Percentiles rank a stretch among this genome's conserved stretches.
Evolutionary conservation across 2,888 invertebrate species (phyloP).

Genomic region (Drosophila histrio): DNA sequence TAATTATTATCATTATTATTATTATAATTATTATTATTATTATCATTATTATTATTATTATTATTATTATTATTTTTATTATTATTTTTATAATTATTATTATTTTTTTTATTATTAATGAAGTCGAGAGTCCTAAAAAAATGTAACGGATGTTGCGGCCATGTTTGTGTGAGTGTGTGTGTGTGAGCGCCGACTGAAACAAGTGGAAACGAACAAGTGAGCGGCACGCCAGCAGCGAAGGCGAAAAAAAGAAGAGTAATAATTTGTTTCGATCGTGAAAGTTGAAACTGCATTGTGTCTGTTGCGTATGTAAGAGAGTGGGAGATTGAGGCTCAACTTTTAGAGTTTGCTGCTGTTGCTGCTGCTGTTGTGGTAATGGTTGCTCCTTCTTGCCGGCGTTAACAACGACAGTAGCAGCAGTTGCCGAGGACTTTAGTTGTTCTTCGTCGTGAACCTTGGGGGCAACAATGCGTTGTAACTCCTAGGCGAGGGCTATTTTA

Average conservation of each 20-base stretch:
- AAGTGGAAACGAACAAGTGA: conserved; percentile 70
- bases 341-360: conserved; percentile 1
- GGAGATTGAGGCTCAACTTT: neutral
- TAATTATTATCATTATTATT: too few species aligned
- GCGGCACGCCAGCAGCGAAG: conserved; percentile 14
- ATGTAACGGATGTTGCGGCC: conserved; percentile 79
- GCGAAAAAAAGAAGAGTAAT: conserved; percentile 19
- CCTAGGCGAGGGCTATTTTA: conserved; percentile 69
- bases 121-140: conserved; percentile 72
- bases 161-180: conserved; percentile 54
- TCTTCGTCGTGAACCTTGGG: conserved; percentile 20
- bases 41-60: too few species aligned
- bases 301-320: conserved; percentile 35
- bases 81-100: too few species aligned
- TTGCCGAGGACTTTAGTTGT: conserved; percentile 22
- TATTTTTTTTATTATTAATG: too few species aligned
- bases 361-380: conserved; percentile 55
- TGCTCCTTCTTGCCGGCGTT: conserved; percentile 34
- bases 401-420: conserved; percentile 50
- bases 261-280: conserved; percentile 60
- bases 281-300: conserved; percentile 65
- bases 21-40: too few species aligned
- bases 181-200: conserved; percentile 53
- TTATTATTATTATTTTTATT: too few species aligned
- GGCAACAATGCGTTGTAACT: conserved; percentile 14